These are phyloP conservation scores for Polypedilum pembai DNA, from an alignment of 1,140 invertebrate species.

Conservation along the genomic window DNA sequence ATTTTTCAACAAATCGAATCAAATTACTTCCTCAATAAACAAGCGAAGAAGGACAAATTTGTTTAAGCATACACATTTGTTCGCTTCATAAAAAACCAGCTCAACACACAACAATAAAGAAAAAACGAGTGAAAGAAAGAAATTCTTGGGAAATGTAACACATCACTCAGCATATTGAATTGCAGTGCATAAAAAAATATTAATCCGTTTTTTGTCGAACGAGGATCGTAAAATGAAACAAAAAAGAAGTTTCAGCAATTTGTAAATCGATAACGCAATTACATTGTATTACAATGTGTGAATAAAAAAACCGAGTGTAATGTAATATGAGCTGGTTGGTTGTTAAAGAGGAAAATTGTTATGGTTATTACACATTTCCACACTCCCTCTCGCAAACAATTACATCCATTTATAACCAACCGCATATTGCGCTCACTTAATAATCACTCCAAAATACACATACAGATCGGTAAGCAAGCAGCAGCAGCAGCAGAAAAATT, in stretches of 20 bases:
- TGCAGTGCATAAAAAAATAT: not conserved
- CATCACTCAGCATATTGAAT: not conserved
- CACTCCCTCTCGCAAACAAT: not conserved
- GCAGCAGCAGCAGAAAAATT: not conserved
- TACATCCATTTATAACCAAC: slow-evolving; percentile 9
- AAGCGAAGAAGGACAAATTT: too few species aligned
- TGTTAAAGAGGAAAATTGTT: slow-evolving; percentile 5
- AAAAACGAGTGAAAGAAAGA: too few species aligned
- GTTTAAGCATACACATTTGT: too few species aligned
- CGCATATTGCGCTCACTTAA: slow-evolving; percentile 16
- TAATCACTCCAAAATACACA: slow-evolving; percentile 20
- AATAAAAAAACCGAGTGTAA: not conserved
- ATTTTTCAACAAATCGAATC: too few species aligned
- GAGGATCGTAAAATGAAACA: not conserved
- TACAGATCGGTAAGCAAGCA: not conserved
- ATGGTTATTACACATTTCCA: slow-evolving; percentile 7
- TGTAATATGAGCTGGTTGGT: not conserved
- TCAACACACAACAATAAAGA: too few species aligned
- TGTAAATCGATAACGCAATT: slow-evolving; percentile 18
- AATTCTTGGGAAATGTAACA: not conserved
- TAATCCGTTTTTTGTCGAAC: not conserved
- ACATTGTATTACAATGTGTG: not conserved
- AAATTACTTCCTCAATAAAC: too few species aligned
- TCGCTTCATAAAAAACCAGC: too few species aligned
- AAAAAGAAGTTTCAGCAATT: slow-evolving; percentile 1